Evolutionary conservation across 1,140 invertebrate species (phyloP), one percentile per base, ranked within the genome.

Genomic region (Hylaeus anthracinus): DNA sequence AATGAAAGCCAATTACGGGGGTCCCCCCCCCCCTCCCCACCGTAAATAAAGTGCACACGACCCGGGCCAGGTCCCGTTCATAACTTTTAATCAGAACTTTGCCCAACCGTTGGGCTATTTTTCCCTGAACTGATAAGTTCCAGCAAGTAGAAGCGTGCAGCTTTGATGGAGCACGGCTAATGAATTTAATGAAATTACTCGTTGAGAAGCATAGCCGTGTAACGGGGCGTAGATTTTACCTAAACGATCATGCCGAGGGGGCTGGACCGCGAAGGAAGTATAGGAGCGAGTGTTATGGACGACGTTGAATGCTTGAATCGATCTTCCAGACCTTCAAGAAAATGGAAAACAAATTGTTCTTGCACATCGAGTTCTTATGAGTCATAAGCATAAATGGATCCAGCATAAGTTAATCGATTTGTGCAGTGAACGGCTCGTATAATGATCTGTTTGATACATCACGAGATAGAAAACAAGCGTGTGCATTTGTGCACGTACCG

Each of bases 31-130:
- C 26, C 26, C 26, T 0, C 26, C 26, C 26, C 61, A 41, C 51
- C 48, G 77, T 79, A 79, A 79, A 79, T 79, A 79, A 72, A 72
- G 77, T 72, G 70, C 70, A 65, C 61, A 65, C 70, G 70, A 72
- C 15, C 70, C 26, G 41, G 58, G 5, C 37, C 60, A 48, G n/a
- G 51, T 48, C 9, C 74, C 74, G 74, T 76, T 63, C 66, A 71
- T 78, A 79, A 79, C 70, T 79, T 79, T 79, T 79, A 65, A 79
- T 79, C 77, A 78, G 70, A 79, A 72, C 70, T 79, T 79, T 73
- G 14, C 61, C 15, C 12, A 37, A 56, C 77, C 26, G n/a, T 56
- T 43, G 37, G 41, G 70, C 58, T 79, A 65, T 79, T 79, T 79
- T 79, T 79, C 60, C 8, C 6, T 9, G 51, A 64, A 79, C 60